These are phyloP conservation scores for Rousettus madagascariensis DNA, from an alignment of 2,797 vertebrate species.

Conservation along the genomic window DNA sequence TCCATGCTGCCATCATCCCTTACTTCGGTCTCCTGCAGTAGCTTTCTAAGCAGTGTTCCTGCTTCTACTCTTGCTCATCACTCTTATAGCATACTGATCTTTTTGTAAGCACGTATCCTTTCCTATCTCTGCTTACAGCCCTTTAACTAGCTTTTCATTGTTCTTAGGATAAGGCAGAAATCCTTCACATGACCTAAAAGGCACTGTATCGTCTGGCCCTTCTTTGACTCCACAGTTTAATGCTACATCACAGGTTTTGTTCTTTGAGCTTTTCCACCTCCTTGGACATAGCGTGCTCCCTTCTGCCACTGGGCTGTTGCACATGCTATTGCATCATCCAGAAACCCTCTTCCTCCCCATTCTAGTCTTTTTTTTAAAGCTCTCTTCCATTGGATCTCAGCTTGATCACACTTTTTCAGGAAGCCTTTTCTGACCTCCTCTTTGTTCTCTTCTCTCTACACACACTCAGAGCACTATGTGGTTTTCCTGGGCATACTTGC, in stretches of 20 bases:
- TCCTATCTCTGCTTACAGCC: not conserved
- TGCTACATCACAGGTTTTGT: not conserved
- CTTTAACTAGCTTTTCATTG: not conserved
- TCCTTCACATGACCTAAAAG: not conserved
- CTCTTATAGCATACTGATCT: not conserved
- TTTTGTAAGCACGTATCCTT: not conserved
- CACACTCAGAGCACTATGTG: not conserved
- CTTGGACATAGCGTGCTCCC: not conserved
- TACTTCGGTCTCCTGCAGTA: not conserved
- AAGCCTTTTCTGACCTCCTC: slow-evolving; percentile 9
- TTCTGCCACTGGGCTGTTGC: not conserved
- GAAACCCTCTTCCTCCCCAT: not conserved
- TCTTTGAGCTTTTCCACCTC: not conserved
- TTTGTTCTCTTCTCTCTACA: not conserved
- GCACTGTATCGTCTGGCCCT: not conserved
- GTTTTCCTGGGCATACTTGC: not conserved
- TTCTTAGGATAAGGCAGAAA: slow-evolving; percentile 8
- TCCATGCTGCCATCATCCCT: not conserved
- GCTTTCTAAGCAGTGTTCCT: not conserved
- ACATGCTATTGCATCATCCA: not conserved
- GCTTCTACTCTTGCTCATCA: not conserved
- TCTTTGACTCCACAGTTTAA: not conserved
- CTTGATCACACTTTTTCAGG: not conserved
- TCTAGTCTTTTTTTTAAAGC: not conserved
- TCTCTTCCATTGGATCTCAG: not conserved